A percentile compares a stretch with the other conserved stretches of the same genome.
Conservation (phyloP, 2,888 invertebrate species). For the Syrphus vitripennis region DNA sequence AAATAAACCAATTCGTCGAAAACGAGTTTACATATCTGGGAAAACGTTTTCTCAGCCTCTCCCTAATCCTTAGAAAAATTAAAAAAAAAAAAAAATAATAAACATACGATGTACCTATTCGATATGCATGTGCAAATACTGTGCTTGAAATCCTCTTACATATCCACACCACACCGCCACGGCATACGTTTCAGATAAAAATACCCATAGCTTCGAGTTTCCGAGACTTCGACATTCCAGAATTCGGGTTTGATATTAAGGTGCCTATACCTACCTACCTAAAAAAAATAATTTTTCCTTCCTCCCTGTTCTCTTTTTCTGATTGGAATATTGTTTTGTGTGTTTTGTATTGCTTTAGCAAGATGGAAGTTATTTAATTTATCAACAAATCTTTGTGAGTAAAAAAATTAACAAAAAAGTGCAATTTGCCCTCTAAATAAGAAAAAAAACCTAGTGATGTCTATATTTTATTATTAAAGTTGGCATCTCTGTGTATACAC, state of each 20-base stretch:
- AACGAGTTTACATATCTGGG: not conserved
- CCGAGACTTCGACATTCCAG: conserved; percentile 9
- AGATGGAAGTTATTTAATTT: not conserved
- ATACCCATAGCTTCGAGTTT: conserved; percentile 6
- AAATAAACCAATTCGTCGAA: not conserved
- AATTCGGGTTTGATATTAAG: not conserved
- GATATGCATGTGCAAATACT: conserved; percentile 18
- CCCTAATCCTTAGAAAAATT: not conserved
- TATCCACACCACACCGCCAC: not conserved
- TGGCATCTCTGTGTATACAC: not conserved
- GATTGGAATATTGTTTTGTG: not conserved
- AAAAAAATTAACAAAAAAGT: not conserved
- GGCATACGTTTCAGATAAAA: conserved; percentile 9
- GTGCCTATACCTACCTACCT: not conserved
- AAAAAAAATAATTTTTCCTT: not conserved
- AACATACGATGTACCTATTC: not conserved
- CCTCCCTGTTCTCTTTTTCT: not conserved
- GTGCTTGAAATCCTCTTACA: conserved; percentile 8
- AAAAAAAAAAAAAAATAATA: not conserved
- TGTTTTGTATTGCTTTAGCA: not conserved
- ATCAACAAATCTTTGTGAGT: not conserved
- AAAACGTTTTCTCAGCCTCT: not conserved
- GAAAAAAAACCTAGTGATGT: not conserved
- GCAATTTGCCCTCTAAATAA: conserved; percentile 4
- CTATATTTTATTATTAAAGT: not conserved